Conservation (phyloP, 2,797 vertebrate genomes). For the Thaleichthys pacificus region DNA sequence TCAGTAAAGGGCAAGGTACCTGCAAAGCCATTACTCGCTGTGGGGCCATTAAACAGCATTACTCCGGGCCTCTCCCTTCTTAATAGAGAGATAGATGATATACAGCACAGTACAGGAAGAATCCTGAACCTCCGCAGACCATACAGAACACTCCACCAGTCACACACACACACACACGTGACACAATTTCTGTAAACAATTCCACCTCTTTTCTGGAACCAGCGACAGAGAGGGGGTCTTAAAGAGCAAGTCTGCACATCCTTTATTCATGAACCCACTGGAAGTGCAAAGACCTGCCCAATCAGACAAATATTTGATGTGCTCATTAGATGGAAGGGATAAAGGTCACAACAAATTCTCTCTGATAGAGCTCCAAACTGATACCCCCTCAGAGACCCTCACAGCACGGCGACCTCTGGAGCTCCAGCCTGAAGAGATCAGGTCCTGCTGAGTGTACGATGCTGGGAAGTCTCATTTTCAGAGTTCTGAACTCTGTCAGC, state of each 20-base stretch:
- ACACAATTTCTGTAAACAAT: not conserved
- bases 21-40: not conserved
- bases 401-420: slow-evolving; percentile 47
- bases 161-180: not conserved
- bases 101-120: not conserved
- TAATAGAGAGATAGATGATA: not conserved
- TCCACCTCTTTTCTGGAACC: slow-evolving; percentile 2
- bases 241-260: slow-evolving; percentile 28
- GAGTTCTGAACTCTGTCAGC: not conserved
- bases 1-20: slow-evolving; percentile 32
- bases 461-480: not conserved
- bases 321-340: slow-evolving; percentile 46
- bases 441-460: slow-evolving; percentile 14
- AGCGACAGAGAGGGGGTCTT: not conserved
- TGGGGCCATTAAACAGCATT: not conserved
- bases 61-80: not conserved
- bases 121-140: not conserved
- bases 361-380: slow-evolving; percentile 39
- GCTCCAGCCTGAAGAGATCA: slow-evolving; percentile 22
- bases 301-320: slow-evolving; percentile 53
- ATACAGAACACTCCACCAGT: not conserved
- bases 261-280: slow-evolving; percentile 46
- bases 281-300: slow-evolving; percentile 46
- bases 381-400: slow-evolving; percentile 40
- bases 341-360: slow-evolving; percentile 48